These are phyloP conservation scores for Ophonus ardosiacus DNA, from an alignment of 2,888 invertebrate genomes.

Conservation along the genomic window DNA sequence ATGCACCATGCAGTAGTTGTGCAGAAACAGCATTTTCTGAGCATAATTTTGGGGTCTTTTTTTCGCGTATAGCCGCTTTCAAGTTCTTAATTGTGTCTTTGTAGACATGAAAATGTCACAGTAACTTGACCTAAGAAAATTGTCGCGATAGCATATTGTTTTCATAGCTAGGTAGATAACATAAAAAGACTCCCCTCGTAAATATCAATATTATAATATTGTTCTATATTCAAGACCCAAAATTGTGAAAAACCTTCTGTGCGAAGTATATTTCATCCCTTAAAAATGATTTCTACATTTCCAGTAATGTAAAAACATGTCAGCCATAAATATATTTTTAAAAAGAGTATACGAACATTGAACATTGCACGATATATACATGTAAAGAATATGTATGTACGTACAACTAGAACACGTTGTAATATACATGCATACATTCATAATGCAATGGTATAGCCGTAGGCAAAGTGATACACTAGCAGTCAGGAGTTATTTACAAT, in stretches of 20 bases:
- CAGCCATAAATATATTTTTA: background rate
- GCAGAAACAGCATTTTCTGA: no score
- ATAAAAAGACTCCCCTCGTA: no score
- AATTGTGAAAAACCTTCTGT: background rate
- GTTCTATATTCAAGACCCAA: no score
- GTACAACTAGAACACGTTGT: background rate
- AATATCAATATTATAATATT: no score
- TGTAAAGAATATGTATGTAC: background rate
- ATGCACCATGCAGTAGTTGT: no score
- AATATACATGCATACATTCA: background rate
- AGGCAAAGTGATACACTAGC: background rate
- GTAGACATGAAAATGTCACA: no score
- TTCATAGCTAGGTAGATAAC: no score
- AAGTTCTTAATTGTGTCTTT: no score
- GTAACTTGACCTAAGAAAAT: no score
- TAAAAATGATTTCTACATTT: background rate
- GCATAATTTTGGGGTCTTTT: no score
- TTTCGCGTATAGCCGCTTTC: no score
- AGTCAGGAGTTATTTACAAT: conserved; percentile 51
- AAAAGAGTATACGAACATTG: background rate
- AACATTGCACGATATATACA: background rate
- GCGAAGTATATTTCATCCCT: background rate
- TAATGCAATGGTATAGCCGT: background rate
- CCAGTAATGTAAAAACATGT: background rate
- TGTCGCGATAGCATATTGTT: no score